Base-by-base conservation (phyloP, 2,797 vertebrate species). In the Aselliscus stoliczkanus region DNA sequence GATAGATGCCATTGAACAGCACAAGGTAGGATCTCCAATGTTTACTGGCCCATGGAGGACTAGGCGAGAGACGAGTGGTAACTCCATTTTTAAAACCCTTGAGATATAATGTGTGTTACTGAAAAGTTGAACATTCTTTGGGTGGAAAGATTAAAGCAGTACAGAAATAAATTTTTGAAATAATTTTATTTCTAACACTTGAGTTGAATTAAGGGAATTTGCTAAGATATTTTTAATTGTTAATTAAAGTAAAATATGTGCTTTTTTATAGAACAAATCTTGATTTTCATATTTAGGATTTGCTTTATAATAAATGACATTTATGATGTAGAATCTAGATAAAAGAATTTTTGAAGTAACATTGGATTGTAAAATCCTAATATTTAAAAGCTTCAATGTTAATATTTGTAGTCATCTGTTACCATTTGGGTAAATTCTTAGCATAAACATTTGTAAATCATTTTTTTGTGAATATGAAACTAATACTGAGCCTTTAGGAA, bases 1-100 rank as follows among this genome's bases (percentile, higher is more conserved):
- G 99, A 98, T 99, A 84, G 99, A 99, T 94, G 99, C 99, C 85
- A 99, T 99, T 50, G 99, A 99, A 93, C 99, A 99, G 93, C 99
- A 99, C 98, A 99, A 99, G 98, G 99, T 99, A 98, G 98, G 86
- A n/a, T 67, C 27, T 70, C 83, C 76, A 47, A 5, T 37, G 9
- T 72, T 90, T 93, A 89, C 6, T 15, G 76, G 1, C 69, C 64
- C 6, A 4, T 86, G 52, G 42, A 79, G 29, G 27, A 67, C 44
- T 64, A 60, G 9, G 21, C 39, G n/a, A 50, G 60, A 65, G 27
- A 86, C 31, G 52, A 10, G 1, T 34, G 7, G 69, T 39, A 44
- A 42, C 50, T 14, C 23, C 44, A 88, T 29, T 50, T 50, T 50
- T 77, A 85, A 65, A 65, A 80, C 23, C 50, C 18, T 64, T 94